Evolutionary conservation across 92 coral and sea anemone genomes (phyloP), one percentile per base, ranked within the genome.

Genomic region (Phenganax stokvisi): DNA sequence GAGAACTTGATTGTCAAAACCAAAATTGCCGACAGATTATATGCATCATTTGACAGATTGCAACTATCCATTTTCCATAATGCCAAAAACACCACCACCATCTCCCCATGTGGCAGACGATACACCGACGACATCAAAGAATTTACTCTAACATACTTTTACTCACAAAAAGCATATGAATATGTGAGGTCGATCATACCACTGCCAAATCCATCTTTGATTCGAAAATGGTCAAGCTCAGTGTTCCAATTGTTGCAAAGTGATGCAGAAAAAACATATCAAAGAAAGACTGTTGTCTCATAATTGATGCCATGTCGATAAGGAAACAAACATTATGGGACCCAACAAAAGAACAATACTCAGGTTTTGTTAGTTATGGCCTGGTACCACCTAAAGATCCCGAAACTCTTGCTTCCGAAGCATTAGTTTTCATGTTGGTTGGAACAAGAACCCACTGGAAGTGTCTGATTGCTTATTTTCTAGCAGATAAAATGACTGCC

Each of bases 61-160:
- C 73, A 67, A 3, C 30, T 67, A 28, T 10, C 73, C 73, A 67
- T 67, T 67, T 67, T 67, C 73, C 17, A 67, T 4, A 67, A 16
- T 12, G 25, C 73, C 56, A 72, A 72, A 28, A 30, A 72, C 29
- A 72, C 0, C 54, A 15, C 77, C 56, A 29, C 29, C 56, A 51
- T 29, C 17, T 30, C 51, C 12, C 77, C 54, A 72, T 30, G 16
- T 30, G 77, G 54, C 12, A 13, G 77, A 13, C 77, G 56, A 13
- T 30, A 30, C 20, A 51, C 56, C 16, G 77, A 72, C 44, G 77
- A 72, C 51, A 51, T 72, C 56, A 72, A 72, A 72, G 12, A 72
- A 72, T 72, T 72, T 29, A 1, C 77, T 15, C 56, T 67, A 67
- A 67, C 73, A 20, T 13, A 67, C 30, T 67, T 67, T 67, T 67